Conservation (phyloP, 2,888 invertebrate species). For the Macrophya annulata region DNA sequence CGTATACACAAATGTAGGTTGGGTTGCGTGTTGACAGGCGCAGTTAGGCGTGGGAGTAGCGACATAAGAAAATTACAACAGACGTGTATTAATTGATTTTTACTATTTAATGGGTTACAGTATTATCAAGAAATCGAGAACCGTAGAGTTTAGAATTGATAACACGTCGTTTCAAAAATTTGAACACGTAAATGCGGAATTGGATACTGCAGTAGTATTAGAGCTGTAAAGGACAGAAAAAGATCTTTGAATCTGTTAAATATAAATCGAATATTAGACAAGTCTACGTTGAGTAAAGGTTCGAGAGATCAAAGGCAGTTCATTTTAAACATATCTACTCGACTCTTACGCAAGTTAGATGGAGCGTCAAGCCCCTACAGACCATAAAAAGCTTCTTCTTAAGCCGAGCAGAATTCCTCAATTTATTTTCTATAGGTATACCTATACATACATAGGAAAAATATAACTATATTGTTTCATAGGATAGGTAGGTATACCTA, state of each 20-base stretch:
- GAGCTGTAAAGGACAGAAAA: neutral
- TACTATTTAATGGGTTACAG: neutral
- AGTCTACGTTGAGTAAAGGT: conserved; percentile 35
- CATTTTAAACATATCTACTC: conserved; percentile 20
- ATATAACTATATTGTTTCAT: neutral
- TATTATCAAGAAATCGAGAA: neutral
- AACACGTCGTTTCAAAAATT: neutral
- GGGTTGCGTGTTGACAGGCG: conserved; percentile 40
- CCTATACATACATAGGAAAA: neutral
- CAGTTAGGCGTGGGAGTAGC: neutral
- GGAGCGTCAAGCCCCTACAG: conserved; percentile 18
- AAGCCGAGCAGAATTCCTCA: conserved; percentile 15
- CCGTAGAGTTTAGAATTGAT: neutral
- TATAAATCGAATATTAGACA: conserved; percentile 52
- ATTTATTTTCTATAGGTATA: neutral
- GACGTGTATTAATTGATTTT: neutral
- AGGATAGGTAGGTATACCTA: too few relatives aligned
- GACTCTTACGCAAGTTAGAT: conserved; percentile 22
- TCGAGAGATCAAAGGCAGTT: conserved; percentile 42
- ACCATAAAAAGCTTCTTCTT: conserved; percentile 17
- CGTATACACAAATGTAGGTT: neutral
- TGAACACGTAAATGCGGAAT: conserved; percentile 3
- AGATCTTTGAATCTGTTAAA: conserved; percentile 50
- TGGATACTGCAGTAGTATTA: neutral
- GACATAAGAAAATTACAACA: neutral